Evolutionary conservation across 2,797 vertebrate species (phyloP).

Genomic region (Acrossocheilus fasciatus): DNA sequence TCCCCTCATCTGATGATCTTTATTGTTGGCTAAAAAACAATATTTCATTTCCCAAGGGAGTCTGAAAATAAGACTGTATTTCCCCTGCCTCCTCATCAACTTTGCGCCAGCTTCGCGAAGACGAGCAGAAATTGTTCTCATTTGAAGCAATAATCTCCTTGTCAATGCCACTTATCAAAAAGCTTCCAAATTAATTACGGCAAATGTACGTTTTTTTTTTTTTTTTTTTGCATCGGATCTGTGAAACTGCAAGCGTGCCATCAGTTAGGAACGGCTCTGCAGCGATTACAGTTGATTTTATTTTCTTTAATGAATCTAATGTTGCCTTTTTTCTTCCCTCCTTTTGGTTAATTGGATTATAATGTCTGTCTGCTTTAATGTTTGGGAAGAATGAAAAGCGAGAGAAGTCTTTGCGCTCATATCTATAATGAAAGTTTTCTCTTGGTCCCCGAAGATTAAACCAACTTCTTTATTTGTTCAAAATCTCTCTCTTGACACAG

Average conservation of each 20-base stretch:
- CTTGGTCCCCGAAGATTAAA: conserved; percentile 70
- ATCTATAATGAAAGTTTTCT: conserved; percentile 75
- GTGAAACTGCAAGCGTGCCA: conserved; percentile 75
- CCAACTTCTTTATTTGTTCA: conserved; percentile 72
- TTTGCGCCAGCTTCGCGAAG: conserved; percentile 52
- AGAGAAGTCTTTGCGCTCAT: conserved; percentile 65
- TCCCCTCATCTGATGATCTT: conserved; percentile 78
- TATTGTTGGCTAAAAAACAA: conserved; percentile 74
- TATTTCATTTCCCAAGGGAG: conserved; percentile 77
- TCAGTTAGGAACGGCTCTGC: conserved; percentile 76
- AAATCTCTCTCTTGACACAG: conserved; percentile 75
- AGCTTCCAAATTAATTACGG: conserved; percentile 79
- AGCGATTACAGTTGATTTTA: conserved; percentile 78
- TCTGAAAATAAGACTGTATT: conserved; percentile 75
- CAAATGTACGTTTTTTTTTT: conserved; percentile 68
- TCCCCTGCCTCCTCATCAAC: conserved; percentile 63
- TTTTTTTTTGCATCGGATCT: conserved; percentile 75
- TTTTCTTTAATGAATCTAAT: conserved; percentile 76
- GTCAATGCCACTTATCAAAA: conserved; percentile 81
- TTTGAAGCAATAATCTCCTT: conserved; percentile 80
- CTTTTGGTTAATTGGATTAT: conserved; percentile 80
- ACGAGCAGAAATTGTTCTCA: conserved; percentile 76
- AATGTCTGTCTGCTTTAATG: conserved; percentile 78
- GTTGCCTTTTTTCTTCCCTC: conserved; percentile 66
- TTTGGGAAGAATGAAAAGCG: conserved; percentile 60